A percentile compares a stretch with the other conserved stretches of the same genome.
These are phyloP conservation scores for Melanchra persicariae DNA, from an alignment of 2,888 invertebrate genomes.

Conservation along the genomic window DNA sequence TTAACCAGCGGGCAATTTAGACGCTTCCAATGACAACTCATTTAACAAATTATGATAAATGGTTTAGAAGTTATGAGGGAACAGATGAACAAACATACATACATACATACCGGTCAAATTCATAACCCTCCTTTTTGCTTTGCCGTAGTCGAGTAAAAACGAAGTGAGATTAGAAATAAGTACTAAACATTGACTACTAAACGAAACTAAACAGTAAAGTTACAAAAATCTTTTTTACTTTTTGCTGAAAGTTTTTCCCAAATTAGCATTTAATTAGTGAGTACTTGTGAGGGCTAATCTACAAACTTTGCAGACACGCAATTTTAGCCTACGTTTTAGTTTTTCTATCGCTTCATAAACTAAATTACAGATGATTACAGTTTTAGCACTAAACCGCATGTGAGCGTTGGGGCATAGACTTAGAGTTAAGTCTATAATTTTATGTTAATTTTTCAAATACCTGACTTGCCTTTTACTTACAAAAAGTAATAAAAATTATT, in stretches of 20 bases:
- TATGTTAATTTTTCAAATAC: conserved; percentile 48
- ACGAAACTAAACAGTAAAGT: background rate
- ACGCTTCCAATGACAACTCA: no score
- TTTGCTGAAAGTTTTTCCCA: background rate
- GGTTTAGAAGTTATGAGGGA: no score
- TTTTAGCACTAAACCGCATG: conserved; percentile 41
- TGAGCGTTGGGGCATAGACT: conserved; percentile 28
- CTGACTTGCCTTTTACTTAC: conserved; percentile 9
- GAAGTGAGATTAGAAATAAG: no score
- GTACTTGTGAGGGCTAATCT: conserved; percentile 27
- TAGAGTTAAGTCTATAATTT: conserved; percentile 40
- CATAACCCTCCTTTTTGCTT: no score
- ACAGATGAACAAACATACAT: no score
- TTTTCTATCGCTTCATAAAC: conserved; percentile 31
- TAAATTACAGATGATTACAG: conserved; percentile 55
- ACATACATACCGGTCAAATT: no score
- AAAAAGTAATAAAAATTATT: conserved; percentile 16
- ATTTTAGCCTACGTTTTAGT: conserved; percentile 27
- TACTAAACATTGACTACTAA: background rate
- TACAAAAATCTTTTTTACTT: background rate
- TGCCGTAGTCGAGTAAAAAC: no score
- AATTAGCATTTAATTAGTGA: conserved; percentile 46
- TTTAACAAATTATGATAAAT: no score
- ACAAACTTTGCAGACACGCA: conserved; percentile 40
- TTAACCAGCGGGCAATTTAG: no score